A percentile compares a stretch with the other conserved stretches of the same genome.
Evolutionary conservation across 2,113 vertebrate species (phyloP).

Genomic region (Sceloporus undulatus): DNA sequence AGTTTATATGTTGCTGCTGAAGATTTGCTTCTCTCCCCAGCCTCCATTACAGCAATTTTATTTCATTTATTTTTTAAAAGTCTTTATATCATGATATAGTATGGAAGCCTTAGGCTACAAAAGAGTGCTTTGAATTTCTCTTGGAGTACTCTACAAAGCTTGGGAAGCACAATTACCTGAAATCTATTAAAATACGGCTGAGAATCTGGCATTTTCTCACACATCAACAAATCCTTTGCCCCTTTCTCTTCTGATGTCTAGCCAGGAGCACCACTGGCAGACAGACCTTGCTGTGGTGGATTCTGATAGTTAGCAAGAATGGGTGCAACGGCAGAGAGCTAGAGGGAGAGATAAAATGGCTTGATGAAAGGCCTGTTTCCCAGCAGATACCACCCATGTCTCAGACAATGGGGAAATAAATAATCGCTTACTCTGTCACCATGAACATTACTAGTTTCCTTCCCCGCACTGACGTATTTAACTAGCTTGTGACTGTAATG

Average conservation of each 20-base stretch:
- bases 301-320: constrained; percentile 9
- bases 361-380: constrained; percentile 57
- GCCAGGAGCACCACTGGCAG: not conserved
- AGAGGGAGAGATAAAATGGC: constrained; percentile 56
- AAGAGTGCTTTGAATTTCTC: not conserved
- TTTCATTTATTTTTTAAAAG: not conserved
- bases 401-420: constrained; percentile 54
- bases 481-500: constrained; percentile 59
- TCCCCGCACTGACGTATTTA: constrained; percentile 62
- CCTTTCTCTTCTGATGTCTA: constrained; percentile 15
- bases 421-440: constrained; percentile 59
- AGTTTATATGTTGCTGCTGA: not conserved
- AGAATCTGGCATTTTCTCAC: not conserved
- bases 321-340: constrained; percentile 47
- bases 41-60: not conserved
- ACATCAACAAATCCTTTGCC: constrained; percentile 4
- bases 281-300: not conserved
- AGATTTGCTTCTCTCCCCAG: not conserved
- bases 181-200: constrained; percentile 9
- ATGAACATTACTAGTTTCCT: constrained; percentile 62
- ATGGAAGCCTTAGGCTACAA: not conserved
- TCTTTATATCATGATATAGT: not conserved
- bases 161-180: constrained; percentile 14
- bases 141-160: not conserved
- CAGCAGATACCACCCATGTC: constrained; percentile 60